These are phyloP conservation scores for Hemibagrus wyckioides DNA, from an alignment of 2,113 vertebrate genomes.

Conservation along the genomic window DNA sequence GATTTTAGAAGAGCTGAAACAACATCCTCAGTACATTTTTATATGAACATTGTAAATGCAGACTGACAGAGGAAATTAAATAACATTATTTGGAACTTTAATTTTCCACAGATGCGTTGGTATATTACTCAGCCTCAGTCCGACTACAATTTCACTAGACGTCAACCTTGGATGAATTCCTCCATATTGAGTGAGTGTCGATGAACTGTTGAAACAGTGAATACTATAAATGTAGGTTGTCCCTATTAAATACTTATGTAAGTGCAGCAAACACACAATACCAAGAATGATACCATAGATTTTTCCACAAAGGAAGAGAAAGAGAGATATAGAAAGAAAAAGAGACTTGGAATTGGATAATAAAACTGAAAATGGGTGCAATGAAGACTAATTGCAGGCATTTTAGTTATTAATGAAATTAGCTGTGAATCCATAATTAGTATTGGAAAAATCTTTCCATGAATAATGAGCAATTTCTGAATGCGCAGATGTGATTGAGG, in stretches of 20 bases:
- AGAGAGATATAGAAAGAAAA: background rate
- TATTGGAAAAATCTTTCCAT: constrained; percentile 42
- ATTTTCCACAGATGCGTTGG: background rate
- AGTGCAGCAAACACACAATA: background rate
- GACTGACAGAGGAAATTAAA: background rate
- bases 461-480: constrained; percentile 52
- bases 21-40: background rate
- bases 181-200: background rate
- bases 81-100: background rate
- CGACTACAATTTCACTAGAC: background rate
- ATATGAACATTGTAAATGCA: background rate
- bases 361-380: constrained; percentile 34
- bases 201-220: background rate
- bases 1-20: background rate
- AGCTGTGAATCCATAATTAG: constrained; percentile 55
- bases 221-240: background rate
- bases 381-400: constrained; percentile 50
- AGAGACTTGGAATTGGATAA: constrained; percentile 16
- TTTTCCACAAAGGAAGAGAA: background rate
- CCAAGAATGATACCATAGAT: background rate
- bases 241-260: background rate
- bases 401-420: constrained; percentile 57
- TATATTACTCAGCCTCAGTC: background rate
- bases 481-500: constrained; percentile 36
- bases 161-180: background rate